phyloP scores from a whole-genome alignment of 1,140 invertebrate genomes.

The Oryzaephilus surinamensis region DNA sequence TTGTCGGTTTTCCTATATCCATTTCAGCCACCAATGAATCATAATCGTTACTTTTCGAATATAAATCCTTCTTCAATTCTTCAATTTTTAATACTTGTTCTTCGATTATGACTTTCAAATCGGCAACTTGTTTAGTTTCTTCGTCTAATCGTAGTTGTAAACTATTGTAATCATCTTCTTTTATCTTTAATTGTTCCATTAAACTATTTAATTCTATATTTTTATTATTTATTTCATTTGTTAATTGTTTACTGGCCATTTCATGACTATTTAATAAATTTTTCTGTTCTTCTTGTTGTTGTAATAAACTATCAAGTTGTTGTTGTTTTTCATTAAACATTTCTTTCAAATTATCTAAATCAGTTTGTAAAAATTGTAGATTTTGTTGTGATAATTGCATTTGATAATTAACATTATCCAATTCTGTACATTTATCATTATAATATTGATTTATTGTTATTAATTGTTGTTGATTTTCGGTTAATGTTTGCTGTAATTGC shows the following conservation, averaged over 20 bases:
- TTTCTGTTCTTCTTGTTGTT: conserved; percentile 2
- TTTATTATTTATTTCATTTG: neutral
- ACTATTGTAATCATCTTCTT: neutral
- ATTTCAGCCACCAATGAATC: conserved; percentile 37
- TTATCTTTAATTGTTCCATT: too few relatives aligned
- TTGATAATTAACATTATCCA: too few relatives aligned
- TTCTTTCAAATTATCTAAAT: conserved; percentile 16
- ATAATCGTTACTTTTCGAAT: conserved; percentile 45
- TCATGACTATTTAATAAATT: conserved; percentile 3
- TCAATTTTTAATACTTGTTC: conserved; percentile 58
- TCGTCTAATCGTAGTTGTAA: conserved; percentile 25
- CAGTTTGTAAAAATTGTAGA: too few relatives aligned
- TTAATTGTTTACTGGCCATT: neutral
- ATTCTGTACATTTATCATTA: too few relatives aligned
- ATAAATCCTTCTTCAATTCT: conserved; percentile 51
- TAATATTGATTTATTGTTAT: too few relatives aligned
- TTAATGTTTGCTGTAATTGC: too few relatives aligned
- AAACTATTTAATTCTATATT: too few relatives aligned
- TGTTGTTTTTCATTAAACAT: conserved; percentile 15
- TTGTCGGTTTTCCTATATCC: conserved; percentile 15
- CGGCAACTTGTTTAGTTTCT: conserved; percentile 40
- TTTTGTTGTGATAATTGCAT: too few relatives aligned
- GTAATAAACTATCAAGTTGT: conserved; percentile 23
- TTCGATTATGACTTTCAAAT: conserved; percentile 46
- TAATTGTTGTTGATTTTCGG: too few relatives aligned